Evolutionary conservation across 1,140 invertebrate genomes (phyloP), one percentile per base, ranked within the genome.

Genomic region (Camponotus floridanus): DNA sequence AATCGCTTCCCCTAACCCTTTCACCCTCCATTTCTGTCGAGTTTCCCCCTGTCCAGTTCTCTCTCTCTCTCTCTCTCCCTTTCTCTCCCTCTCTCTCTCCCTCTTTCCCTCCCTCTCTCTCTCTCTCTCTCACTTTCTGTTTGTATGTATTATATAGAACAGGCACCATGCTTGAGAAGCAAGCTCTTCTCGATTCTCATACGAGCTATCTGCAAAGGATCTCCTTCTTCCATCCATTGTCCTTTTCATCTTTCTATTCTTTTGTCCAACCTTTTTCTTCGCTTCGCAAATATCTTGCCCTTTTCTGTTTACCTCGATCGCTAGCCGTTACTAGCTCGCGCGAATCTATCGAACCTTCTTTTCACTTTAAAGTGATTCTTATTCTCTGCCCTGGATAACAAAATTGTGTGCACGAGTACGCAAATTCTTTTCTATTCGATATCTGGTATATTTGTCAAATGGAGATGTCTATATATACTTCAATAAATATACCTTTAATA

Each of bases 31-130:
- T 61, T 88, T 74, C 67, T 76, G 0, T 18, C 64, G 57, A 55
- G 81, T 62, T 80, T 89, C 73, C 9, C 42, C 78, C 74, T 62
- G 57, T 71, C 61, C 39, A 70, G 74, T 42, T 68, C 64, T 73
- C 59, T 81, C 45, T 84, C 13, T 9, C 42, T 13, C 26, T n/a
- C 15, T 21, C 3, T 45, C 68, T 33, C 45, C 8, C 70, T 26
- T n/a, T 74, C 42, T 13, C 6, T 55, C 31, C 55, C 7, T 9
- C 18, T 51, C 4, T 31, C 2, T 71, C 21, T n/a, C 18, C 21
- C 21, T 36, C 6, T 31, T 3, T 33, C 5, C n/a, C 6, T 55
- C 31, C 55, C 7, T 9, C 18, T 51, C 4, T 31, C 2, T 71
- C 21, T n/a, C 18, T 36, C 21, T 36, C 6, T 31, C 5, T 33